These are phyloP conservation scores for Harpia harpyja DNA, from an alignment of 2,797 vertebrate species.

Conservation along the genomic window DNA sequence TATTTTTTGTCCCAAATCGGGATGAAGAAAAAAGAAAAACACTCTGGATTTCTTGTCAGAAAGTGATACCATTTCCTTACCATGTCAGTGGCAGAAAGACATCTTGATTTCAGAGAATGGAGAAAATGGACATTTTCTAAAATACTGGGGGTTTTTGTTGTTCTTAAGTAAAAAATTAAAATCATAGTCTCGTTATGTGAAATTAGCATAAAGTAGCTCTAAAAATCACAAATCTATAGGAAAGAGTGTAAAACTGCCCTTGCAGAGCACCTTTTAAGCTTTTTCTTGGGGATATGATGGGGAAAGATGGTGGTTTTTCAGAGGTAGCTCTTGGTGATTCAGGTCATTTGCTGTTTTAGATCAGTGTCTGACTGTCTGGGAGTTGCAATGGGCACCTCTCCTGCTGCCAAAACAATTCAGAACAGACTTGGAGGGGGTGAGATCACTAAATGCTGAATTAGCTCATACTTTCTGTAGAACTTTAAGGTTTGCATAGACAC, in stretches of 20 bases:
- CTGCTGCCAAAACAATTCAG: background rate
- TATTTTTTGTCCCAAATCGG: background rate
- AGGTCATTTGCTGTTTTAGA: background rate
- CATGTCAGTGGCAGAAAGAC: background rate
- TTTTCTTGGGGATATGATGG: rapidly evolving
- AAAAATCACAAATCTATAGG: background rate
- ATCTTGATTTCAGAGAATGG: background rate
- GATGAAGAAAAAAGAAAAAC: background rate
- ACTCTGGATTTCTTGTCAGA: background rate
- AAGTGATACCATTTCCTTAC: background rate
- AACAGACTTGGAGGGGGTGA: background rate
- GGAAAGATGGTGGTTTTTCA: background rate
- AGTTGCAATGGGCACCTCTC: background rate
- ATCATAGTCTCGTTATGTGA: background rate
- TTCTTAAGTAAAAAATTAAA: background rate
- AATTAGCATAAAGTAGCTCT: background rate
- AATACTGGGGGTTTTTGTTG: rapidly evolving
- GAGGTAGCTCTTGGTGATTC: background rate
- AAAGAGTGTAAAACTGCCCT: background rate
- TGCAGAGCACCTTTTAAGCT: background rate
- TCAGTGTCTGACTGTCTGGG: background rate
- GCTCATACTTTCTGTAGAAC: background rate
- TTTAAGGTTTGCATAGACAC: background rate
- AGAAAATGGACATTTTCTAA: background rate
- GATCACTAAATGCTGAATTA: slow-evolving; percentile 18